These are phyloP conservation scores for Hypomecis atomaria DNA, from an alignment of 2,888 invertebrate genomes.

Conservation along the genomic window DNA sequence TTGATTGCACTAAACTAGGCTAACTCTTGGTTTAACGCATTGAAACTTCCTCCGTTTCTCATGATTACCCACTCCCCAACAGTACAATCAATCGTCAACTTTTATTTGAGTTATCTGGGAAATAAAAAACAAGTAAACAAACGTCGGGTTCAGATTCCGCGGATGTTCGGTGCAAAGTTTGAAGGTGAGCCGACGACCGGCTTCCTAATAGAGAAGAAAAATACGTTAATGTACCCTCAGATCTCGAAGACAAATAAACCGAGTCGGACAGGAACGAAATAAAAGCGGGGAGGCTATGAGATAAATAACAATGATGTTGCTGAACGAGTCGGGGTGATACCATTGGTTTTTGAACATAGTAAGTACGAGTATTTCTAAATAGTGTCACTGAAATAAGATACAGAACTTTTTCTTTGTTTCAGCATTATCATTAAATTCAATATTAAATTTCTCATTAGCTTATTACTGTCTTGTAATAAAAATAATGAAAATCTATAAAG, in stretches of 20 bases:
- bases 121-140: conserved; percentile 81
- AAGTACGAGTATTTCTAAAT: not conserved
- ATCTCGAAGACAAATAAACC: conserved; percentile 83
- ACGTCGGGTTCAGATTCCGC: conserved; percentile 67
- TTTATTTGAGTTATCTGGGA: conserved; percentile 79
- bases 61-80: conserved; percentile 72
- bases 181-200: conserved; percentile 79
- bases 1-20: conserved; percentile 58
- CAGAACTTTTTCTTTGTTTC: not conserved
- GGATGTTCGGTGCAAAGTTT: conserved; percentile 71
- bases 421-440: not conserved
- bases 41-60: conserved; percentile 56
- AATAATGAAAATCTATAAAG: too few relatives aligned
- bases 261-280: conserved; percentile 79
- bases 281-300: conserved; percentile 75
- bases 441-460: too few relatives aligned
- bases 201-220: conserved; percentile 84
- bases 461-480: too few relatives aligned
- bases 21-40: conserved; percentile 65
- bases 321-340: conserved; percentile 50
- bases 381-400: not conserved
- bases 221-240: conserved; percentile 84
- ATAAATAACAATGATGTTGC: conserved; percentile 81
- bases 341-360: not conserved
- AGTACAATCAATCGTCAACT: conserved; percentile 83